Base-by-base conservation (phyloP, 2,113 vertebrate genomes). In the Anoplopoma fimbria region DNA sequence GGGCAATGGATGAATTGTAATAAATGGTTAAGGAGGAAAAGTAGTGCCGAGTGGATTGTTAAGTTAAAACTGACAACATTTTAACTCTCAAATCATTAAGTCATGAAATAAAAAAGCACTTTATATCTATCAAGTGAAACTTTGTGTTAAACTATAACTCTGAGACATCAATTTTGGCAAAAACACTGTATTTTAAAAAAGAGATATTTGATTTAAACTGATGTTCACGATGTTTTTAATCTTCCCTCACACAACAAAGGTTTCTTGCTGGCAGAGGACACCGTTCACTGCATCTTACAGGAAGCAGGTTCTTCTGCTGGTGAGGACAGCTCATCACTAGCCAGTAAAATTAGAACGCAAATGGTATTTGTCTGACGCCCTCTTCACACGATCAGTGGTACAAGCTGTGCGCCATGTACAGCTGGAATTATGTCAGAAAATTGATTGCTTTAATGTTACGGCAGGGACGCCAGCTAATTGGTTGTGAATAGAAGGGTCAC, bases 361-460 rank as follows among this genome's bases (percentile, higher is more conserved):
- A 42, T 4, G 40, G 42, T 21, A 21, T 49, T 21, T 49, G 19
- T 34, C 21, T 25, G 21, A 4, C 17, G 15, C 55, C 64, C 31
- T 75, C 57, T 21, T 38, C 64, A 75, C 82, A 51, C 21, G 57
- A 75, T 64, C 82, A 38, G 69, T 25, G 23, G 75, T 33, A 19
- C 4, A 8, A n/a, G 14, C 55, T 31, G 23, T 42, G 25, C 4
- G 1, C 8, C 21, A n/a, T 33, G 55, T n/a, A n/a, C 14, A 34
- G 31, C 67, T 34, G 21, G 47, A 25, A n/a, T 14, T 36, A 25
- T 9, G 12, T 36, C 19, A 61, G 58, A 61, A 68, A 68, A 21
- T 27, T n/a, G 1, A 27, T 8, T 2, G 10, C 34, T 64, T 65
- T 40, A 2, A 65, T 31, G 65, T 1, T 8, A 49, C 3, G 6